phyloP scores from a whole-genome alignment of 2,888 invertebrate genomes.

The Dryobotodes eremita region DNA sequence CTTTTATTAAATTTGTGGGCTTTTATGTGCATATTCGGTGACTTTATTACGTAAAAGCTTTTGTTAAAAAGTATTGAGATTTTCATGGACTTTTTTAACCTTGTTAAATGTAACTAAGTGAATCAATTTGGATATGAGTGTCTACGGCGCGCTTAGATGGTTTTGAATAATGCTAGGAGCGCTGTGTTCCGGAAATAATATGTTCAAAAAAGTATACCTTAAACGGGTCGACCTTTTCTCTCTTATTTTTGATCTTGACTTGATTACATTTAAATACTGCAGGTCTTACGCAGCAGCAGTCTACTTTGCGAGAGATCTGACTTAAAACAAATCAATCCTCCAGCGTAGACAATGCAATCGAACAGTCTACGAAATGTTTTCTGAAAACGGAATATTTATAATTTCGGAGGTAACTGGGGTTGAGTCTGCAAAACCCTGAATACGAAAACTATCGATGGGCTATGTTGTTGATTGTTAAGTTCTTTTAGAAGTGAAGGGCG shows the following conservation, averaged over 20 bases:
- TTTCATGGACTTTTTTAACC: constrained; percentile 73
- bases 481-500: no score
- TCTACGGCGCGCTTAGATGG: constrained; percentile 5
- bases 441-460: not conserved
- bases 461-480: not conserved
- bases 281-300: not conserved
- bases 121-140: constrained; percentile 54
- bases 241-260: not conserved
- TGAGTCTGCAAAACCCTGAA: not conserved
- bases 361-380: not conserved
- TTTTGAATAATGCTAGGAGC: not conserved
- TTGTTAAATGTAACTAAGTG: constrained; percentile 61
- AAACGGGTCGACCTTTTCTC: not conserved
- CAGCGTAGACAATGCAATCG: not conserved
- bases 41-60: constrained; percentile 85
- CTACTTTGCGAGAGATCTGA: not conserved
- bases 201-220: not conserved
- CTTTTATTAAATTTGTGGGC: constrained; percentile 89
- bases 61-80: constrained; percentile 77
- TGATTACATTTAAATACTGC: not conserved
- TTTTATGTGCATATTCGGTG: constrained; percentile 84
- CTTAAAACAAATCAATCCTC: not conserved
- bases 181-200: not conserved
- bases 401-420: not conserved
- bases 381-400: not conserved